phyloP scores from a whole-genome alignment of 2,113 vertebrate species.

The Gulo gulo region DNA sequence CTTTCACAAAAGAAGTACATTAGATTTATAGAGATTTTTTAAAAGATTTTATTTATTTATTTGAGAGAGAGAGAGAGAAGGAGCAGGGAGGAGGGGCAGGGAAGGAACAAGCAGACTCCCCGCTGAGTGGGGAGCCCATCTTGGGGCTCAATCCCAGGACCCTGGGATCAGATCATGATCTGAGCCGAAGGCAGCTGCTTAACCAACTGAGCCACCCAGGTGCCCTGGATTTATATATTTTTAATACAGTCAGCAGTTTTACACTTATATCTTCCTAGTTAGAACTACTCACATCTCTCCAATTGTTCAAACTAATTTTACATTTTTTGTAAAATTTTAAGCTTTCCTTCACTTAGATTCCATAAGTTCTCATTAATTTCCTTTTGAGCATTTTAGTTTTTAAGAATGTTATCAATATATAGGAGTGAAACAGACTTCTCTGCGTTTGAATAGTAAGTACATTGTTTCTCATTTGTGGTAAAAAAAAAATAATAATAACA shows the following conservation, averaged over 20 bases:
- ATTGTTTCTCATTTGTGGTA: not conserved
- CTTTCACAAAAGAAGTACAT: not conserved
- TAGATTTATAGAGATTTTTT: not conserved
- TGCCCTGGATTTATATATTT: not conserved
- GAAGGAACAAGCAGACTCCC: not conserved
- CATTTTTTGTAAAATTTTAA: not conserved
- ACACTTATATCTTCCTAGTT: not conserved
- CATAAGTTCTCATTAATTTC: not conserved
- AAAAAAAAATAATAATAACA: not conserved
- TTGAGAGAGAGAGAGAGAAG: not conserved
- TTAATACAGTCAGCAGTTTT: not conserved
- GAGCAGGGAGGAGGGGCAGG: not conserved
- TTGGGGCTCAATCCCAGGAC: not conserved
- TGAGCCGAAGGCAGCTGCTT: not conserved
- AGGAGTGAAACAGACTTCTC: not conserved
- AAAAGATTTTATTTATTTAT: not conserved
- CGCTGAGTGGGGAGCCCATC: not conserved
- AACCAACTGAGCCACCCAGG: not conserved
- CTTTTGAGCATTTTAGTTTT: not conserved
- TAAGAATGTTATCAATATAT: not conserved
- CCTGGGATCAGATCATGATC: not conserved
- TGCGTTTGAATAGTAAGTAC: not conserved
- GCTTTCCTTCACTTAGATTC: not conserved
- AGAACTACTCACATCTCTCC: not conserved
- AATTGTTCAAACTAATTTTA: constrained; percentile 17